Conservation (phyloP, 1,140 invertebrate species). For the Eurosta solidaginis region DNA sequence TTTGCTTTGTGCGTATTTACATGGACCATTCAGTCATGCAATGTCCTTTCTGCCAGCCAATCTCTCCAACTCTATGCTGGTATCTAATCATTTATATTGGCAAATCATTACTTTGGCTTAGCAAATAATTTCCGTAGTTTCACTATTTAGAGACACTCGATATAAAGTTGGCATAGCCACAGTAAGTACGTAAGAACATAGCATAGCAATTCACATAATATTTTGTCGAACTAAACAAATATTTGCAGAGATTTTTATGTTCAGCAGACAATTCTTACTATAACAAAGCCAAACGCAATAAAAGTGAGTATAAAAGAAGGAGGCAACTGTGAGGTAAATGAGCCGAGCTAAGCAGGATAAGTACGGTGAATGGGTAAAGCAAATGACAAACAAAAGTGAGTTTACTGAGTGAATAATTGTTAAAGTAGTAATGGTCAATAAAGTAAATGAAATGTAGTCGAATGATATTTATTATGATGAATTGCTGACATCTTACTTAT, state of each 20-base stretch:
- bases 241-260: not conserved
- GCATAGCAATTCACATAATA: not conserved
- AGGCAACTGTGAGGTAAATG: too few species aligned
- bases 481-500: not conserved
- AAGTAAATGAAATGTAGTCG: not conserved
- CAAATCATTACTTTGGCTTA: not conserved
- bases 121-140: not conserved
- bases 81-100: conserved; percentile 12
- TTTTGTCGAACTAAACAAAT: too few species aligned
- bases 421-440: not conserved
- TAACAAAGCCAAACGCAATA: too few species aligned
- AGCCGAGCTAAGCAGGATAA: not conserved
- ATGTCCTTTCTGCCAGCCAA: not conserved
- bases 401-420: conserved; percentile 19
- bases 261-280: not conserved
- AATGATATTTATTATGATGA: not conserved
- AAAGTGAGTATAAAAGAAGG: too few species aligned
- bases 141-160: not conserved
- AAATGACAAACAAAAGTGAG: not conserved
- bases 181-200: not conserved
- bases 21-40: not conserved
- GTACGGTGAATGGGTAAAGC: too few species aligned
- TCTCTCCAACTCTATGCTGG: not conserved
- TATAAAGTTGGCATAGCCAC: not conserved
- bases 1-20: not conserved